Evolutionary conservation across 1,140 invertebrate species (phyloP), one percentile per base, ranked within the genome.

Genomic region (Aphelenchoides besseyi): DNA sequence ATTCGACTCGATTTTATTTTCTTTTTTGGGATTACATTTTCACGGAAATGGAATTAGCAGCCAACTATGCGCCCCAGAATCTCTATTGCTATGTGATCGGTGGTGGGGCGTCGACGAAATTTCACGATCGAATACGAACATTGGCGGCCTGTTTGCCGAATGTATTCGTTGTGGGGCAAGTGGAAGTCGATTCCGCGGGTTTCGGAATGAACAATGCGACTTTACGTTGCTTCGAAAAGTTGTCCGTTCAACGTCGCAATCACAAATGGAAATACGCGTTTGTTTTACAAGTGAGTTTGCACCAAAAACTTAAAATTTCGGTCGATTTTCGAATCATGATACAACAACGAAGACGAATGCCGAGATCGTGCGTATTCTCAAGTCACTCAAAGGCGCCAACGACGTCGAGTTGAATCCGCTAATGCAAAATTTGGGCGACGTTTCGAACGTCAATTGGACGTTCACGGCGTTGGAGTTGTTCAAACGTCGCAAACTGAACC

Each of bases 331-430:
- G 54, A 79, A 79, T 66, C 77, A 79, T 53, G 77, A 79, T 33
- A 71, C 71, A 5, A 30, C 37, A 18, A 32, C 72, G 2, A 36
- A 66, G 41, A 79, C 76, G 3, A 81, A 74, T 28, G 16, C n/a
- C 1, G 79, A 79, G 57, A 37, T 79, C 3, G 71, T 79, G 2
- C 64, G 70, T 33, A 82, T 79, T 59, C 54, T 82, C 5, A 28
- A 26, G 30, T 81, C 74, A 68, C 57, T 80, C 1, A 75, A 82
- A 33, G 77, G 77, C 1, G 30, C 77, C 5, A 82, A 82, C 41
- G 77, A 79, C 73, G 67, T 79, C 0, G 79, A 79, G 63, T 48
- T 77, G 12, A 68, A 16, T 30, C 8, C 69, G 23, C 8, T 8
- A 0, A 8, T 54, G 32, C n/a, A 5, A 5, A 16, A 18, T 5